A percentile compares a stretch with the other conserved stretches of the same genome.
phyloP scores from a whole-genome alignment of 2,113 vertebrate species.

The Pica pica region DNA sequence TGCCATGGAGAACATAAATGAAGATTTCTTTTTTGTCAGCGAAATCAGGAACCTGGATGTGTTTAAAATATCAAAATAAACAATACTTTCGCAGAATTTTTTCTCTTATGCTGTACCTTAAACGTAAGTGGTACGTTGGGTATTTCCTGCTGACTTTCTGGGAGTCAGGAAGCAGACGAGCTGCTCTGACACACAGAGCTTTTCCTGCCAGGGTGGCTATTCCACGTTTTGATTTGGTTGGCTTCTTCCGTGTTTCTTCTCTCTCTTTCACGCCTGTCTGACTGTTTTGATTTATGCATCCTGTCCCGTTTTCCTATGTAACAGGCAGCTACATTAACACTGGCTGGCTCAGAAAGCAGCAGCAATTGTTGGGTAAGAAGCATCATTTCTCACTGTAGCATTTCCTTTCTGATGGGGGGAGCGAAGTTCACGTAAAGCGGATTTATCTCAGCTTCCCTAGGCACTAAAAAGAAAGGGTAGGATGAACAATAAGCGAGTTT shows the following conservation, averaged over 20 bases:
- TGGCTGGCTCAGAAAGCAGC: not conserved
- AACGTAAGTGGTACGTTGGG: not conserved
- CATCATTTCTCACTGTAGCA: not conserved
- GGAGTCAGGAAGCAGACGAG: not conserved
- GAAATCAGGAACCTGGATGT: not conserved
- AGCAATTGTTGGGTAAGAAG: not conserved
- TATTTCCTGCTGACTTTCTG: not conserved
- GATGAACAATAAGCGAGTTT: not conserved
- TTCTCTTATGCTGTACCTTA: not conserved
- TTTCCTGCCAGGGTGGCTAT: not conserved
- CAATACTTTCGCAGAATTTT: not conserved
- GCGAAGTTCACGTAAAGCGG: not conserved
- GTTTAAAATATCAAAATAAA: not conserved
- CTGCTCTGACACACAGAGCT: not conserved
- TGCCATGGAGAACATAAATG: not conserved
- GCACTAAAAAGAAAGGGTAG: not conserved
- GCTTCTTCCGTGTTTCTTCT: not conserved
- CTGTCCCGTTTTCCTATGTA: not conserved
- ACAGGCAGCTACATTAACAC: not conserved
- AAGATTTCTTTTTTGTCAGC: not conserved
- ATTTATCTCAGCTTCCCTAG: not conserved
- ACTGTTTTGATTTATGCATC: slow-evolving; percentile 43
- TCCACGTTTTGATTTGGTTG: not conserved
- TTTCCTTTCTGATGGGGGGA: not conserved
- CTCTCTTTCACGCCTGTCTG: slow-evolving; percentile 19